Evolutionary conservation across 92 coral and sea anemone species (phyloP).

Genomic region (Phenganax stokvisi): DNA sequence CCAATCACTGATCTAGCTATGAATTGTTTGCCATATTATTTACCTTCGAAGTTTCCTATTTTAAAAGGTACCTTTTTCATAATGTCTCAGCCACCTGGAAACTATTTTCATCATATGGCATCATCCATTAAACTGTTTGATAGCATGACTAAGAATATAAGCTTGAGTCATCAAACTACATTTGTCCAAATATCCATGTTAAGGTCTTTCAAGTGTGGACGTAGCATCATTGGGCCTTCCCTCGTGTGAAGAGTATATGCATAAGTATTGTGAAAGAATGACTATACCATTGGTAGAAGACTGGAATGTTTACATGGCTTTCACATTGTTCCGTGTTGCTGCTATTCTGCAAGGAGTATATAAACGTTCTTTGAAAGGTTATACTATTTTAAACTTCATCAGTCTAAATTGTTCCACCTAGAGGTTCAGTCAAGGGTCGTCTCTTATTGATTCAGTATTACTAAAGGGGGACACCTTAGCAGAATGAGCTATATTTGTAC

Average conservation of each 20-base stretch:
- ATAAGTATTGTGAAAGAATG: constrained; percentile 68
- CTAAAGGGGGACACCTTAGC: too few species aligned
- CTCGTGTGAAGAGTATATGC: constrained; percentile 66
- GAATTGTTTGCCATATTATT: constrained; percentile 82
- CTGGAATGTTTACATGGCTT: constrained; percentile 97
- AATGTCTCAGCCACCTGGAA: neutral
- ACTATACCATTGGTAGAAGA: constrained; percentile 60
- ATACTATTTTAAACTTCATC: too few species aligned
- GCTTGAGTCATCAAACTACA: neutral
- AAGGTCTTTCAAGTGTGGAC: constrained; percentile 64
- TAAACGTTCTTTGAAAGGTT: constrained; percentile 84
- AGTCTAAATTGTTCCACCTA: too few species aligned
- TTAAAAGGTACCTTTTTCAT: constrained; percentile 54
- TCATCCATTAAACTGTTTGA: neutral
- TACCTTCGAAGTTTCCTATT: constrained; percentile 69
- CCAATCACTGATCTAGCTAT: constrained; percentile 89
- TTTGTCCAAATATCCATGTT: neutral
- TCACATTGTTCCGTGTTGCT: constrained; percentile 86
- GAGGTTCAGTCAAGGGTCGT: too few species aligned
- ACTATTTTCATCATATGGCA: neutral
- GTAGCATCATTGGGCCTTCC: constrained; percentile 76
- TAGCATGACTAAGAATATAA: too few species aligned
- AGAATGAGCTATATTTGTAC: too few species aligned
- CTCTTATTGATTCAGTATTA: too few species aligned
- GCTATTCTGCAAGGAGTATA: constrained; percentile 96